Conservation (phyloP, 2,113 vertebrate species). For the zebrafish (Danio rerio) region DNA sequence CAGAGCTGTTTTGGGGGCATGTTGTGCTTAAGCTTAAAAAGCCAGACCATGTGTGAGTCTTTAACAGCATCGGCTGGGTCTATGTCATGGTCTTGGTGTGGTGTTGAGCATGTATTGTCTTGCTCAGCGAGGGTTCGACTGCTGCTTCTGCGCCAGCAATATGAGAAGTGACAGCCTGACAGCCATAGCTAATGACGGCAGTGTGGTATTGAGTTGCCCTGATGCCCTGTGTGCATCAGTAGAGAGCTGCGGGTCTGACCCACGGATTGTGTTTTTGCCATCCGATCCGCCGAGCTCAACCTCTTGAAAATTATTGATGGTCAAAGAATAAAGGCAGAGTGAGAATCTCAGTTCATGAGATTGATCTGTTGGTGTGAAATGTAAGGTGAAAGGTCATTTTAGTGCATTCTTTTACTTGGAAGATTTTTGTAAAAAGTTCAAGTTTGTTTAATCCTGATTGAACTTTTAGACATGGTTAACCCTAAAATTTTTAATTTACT, state of each 20-base stretch:
- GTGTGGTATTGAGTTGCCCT: constrained; percentile 24
- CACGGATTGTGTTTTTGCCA: constrained; percentile 22
- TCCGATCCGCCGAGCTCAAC: background rate
- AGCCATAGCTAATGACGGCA: constrained; percentile 35
- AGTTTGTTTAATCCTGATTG: background rate
- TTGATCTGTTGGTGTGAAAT: background rate
- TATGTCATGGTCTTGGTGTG: background rate
- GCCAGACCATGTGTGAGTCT: background rate
- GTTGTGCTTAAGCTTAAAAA: background rate
- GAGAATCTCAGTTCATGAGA: background rate
- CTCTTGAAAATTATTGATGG: constrained; percentile 12
- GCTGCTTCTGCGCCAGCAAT: constrained; percentile 26
- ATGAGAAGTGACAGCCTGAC: constrained; percentile 46
- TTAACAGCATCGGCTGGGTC: background rate
- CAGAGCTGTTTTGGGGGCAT: background rate
- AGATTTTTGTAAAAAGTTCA: no score
- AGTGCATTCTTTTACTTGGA: background rate
- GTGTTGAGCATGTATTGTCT: constrained; percentile 23
- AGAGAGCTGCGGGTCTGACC: constrained; percentile 15
- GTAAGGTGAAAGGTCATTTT: background rate
- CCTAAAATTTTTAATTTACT: no score
- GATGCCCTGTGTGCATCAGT: constrained; percentile 4
- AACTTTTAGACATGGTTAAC: background rate
- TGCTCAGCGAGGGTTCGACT: constrained; percentile 26
- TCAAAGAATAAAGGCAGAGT: background rate